Evolutionary conservation across 2,888 invertebrate species (phyloP).

Genomic region (Drosophila dives): DNA sequence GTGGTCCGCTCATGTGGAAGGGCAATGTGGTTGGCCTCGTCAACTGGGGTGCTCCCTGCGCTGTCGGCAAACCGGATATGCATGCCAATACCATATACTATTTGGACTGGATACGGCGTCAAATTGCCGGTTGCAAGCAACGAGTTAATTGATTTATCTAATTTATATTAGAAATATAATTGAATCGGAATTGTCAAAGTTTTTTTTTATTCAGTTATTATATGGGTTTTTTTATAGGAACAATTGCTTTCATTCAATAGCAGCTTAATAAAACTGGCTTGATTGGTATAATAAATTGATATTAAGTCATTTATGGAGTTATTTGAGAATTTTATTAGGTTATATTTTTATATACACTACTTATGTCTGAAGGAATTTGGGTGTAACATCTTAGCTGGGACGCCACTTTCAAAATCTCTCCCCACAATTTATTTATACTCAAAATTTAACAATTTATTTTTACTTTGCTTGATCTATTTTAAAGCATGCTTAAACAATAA

Average conservation of each 20-base stretch:
- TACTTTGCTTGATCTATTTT: not conserved
- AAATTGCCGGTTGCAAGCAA: conserved; percentile 56
- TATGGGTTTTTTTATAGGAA: conserved; percentile 40
- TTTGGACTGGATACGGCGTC: conserved; percentile 71
- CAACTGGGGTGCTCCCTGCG: conserved; percentile 82
- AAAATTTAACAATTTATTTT: not conserved
- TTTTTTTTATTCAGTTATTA: conserved; percentile 19
- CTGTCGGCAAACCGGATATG: conserved; percentile 78
- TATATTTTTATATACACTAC: not conserved
- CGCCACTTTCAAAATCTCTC: not conserved
- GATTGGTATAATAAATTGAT: not conserved
- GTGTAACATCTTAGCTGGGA: not conserved
- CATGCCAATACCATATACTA: conserved; percentile 77
- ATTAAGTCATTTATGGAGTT: not conserved
- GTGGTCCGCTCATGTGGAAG: conserved; percentile 75
- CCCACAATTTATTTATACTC: not conserved
- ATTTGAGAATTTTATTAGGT: not conserved
- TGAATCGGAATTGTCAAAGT: conserved; percentile 5
- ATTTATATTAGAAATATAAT: not conserved
- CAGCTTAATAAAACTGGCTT: conserved; percentile 13
- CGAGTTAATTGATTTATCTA: conserved; percentile 30
- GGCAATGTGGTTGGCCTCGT: conserved; percentile 74
- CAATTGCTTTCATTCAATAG: conserved; percentile 5
- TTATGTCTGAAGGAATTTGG: not conserved
- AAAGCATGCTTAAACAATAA: too few relatives aligned